Conservation (phyloP, 1,140 invertebrate genomes). For the Ceratoteleas bidentatus region DNA sequence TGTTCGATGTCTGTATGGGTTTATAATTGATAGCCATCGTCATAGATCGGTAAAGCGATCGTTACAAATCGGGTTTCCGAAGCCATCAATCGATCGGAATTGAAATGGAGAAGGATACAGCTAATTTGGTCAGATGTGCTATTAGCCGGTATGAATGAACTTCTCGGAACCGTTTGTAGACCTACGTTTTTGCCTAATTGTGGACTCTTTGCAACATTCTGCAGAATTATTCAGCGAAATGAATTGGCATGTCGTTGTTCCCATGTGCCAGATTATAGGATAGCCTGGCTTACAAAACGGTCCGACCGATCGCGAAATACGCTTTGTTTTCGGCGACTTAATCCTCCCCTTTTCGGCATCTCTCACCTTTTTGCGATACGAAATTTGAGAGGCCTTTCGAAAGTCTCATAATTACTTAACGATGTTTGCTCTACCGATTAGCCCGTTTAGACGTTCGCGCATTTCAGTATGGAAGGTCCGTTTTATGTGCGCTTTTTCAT, state of each 20-base stretch:
- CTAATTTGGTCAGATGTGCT: conserved; percentile 56
- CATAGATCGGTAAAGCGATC: conserved; percentile 46
- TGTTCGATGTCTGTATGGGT: too few species aligned
- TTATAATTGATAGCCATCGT: conserved; percentile 30
- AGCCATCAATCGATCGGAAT: conserved; percentile 59
- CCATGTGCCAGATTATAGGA: conserved; percentile 48
- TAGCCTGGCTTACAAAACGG: conserved; percentile 36
- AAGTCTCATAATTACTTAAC: conserved; percentile 28
- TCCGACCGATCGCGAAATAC: conserved; percentile 30
- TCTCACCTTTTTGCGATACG: conserved; percentile 16
- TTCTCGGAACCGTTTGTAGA: conserved; percentile 55
- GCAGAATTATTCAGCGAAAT: conserved; percentile 52
- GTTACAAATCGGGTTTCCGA: conserved; percentile 35
- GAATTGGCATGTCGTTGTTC: conserved; percentile 45
- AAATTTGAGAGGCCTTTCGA: conserved; percentile 26
- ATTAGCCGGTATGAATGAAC: conserved; percentile 59
- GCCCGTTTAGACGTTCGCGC: conserved; percentile 7
- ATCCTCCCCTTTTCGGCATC: conserved; percentile 2
- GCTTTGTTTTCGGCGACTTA: conserved; percentile 31
- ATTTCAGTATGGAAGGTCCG: conserved; percentile 6
- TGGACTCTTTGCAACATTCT: conserved; percentile 46
- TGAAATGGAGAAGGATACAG: conserved; percentile 57
- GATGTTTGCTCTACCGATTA: conserved; percentile 33
- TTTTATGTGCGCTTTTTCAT: neutral
- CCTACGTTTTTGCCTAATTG: conserved; percentile 55